These are phyloP conservation scores for Pantherophis alleghaniensis DNA, from an alignment of 2,797 vertebrate genomes.

Conservation along the genomic window DNA sequence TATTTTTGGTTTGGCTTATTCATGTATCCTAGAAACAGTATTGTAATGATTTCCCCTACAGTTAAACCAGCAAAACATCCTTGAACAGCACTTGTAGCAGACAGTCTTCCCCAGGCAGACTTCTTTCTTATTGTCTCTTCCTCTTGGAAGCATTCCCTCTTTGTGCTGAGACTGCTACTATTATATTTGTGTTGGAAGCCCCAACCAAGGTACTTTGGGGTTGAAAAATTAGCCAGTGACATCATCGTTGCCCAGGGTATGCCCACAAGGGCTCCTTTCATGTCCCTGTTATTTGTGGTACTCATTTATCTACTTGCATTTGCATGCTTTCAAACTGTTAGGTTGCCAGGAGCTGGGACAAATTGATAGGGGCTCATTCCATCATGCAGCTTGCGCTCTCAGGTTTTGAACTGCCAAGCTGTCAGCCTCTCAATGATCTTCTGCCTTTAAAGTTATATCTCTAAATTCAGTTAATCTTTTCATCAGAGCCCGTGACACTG, in stretches of 20 bases:
- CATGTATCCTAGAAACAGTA: not conserved
- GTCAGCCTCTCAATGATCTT: not conserved
- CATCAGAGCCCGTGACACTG: not conserved
- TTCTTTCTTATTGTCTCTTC: not conserved
- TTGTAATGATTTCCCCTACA: not conserved
- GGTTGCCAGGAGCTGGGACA: not conserved
- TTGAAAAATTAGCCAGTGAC: not conserved
- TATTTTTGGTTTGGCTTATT: not conserved
- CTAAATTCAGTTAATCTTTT: not conserved
- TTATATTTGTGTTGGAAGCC: not conserved
- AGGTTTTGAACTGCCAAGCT: not conserved
- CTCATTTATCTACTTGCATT: not conserved
- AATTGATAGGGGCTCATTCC: not conserved
- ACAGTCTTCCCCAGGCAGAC: not conserved
- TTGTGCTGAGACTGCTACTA: not conserved
- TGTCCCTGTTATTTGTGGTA: not conserved
- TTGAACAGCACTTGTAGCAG: not conserved
- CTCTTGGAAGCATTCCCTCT: not conserved
- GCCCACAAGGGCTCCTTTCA: not conserved
- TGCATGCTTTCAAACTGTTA: not conserved
- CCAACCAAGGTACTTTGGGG: not conserved
- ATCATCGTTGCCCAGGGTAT: not conserved
- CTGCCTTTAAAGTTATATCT: not conserved
- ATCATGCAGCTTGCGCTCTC: not conserved
- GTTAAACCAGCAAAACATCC: not conserved